Evolutionary conservation across 2,888 invertebrate species (phyloP).

Genomic region (Gymnoscelis rufifasciata): DNA sequence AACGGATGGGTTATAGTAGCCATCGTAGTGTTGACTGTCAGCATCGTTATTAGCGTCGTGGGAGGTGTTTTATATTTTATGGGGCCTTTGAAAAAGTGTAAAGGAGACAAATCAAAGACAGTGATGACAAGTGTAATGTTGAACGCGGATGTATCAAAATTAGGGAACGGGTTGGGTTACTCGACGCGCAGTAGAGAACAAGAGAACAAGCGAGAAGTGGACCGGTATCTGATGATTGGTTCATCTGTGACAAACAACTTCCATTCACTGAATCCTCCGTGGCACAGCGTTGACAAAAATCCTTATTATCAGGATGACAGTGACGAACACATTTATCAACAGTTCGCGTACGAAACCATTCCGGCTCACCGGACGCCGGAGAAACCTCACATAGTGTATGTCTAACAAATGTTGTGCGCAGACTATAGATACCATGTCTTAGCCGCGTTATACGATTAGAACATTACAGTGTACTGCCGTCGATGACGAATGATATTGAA

Average conservation of each 20-base stretch:
- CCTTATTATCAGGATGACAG: constrained; percentile 72
- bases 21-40: constrained; percentile 72
- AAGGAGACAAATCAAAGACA: constrained; percentile 75
- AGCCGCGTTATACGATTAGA: constrained; percentile 52
- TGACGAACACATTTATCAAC: constrained; percentile 75
- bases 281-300: constrained; percentile 74
- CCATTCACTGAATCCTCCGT: constrained; percentile 73
- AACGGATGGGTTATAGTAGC: constrained; percentile 80
- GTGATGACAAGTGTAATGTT: constrained; percentile 76
- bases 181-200: constrained; percentile 69
- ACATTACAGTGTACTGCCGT: constrained; percentile 50
- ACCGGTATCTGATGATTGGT: constrained; percentile 74
- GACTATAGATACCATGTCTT: constrained; percentile 61
- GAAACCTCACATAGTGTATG: constrained; percentile 80
- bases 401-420: constrained; percentile 73
- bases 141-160: constrained; percentile 72
- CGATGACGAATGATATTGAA: constrained; percentile 55
- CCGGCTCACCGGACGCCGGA: constrained; percentile 76
- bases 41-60: constrained; percentile 74
- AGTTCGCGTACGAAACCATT: constrained; percentile 75
- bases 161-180: constrained; percentile 73
- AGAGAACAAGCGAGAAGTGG: constrained; percentile 71
- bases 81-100: constrained; percentile 74
- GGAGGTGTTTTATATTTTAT: constrained; percentile 73
- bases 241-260: constrained; percentile 74